Evolutionary conservation across 2,888 invertebrate genomes (phyloP), one percentile per base, ranked within the genome.

Genomic region (Dorcus hopei): DNA sequence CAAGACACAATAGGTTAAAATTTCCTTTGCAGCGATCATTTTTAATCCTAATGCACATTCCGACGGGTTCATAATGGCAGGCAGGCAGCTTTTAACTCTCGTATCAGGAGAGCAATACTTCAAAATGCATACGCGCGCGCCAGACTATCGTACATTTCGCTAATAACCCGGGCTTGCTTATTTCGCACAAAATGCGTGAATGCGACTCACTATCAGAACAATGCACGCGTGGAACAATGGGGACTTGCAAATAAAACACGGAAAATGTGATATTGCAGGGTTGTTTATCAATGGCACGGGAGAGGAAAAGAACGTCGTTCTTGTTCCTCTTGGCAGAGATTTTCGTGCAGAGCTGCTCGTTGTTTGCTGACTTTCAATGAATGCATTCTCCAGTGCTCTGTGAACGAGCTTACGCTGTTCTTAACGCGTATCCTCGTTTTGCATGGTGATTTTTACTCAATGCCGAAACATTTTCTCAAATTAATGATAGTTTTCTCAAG

Each of bases 101-200:
- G 55, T 56, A 63, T 63, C 63, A 57, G 50, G 56, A 59, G 65
- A 58, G 63, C 61, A 63, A 61, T 61, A 61, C 63, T 63, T 65
- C 62, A 64, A 61, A 64, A 61, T 61, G 62, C 62, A 62, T 61
- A 56, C 59, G 57, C 57, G 58, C 57, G 57, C 59, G 38, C 40
- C 49, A 33, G 23, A 39, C 19, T 50, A 55, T 45, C 60, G 61
- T 62, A 68, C 68, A 67, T 69, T 67, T 71, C 68, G 62, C 69
- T 71, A 71, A 70, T 71, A 71, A 70, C 68, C 69, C 63, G 57
- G 61, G 63, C 61, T 62, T 66, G 67, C 66, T 65, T 65, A 62
- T 65, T 70, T 70, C 70, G 72, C 71, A 71, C 69, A 70, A 70
- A 72, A 68, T 72, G 72, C 71, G 73, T 73, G 69, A 73, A 71